phyloP scores from a whole-genome alignment of 2,113 vertebrate species.

The Centropristis striata region DNA sequence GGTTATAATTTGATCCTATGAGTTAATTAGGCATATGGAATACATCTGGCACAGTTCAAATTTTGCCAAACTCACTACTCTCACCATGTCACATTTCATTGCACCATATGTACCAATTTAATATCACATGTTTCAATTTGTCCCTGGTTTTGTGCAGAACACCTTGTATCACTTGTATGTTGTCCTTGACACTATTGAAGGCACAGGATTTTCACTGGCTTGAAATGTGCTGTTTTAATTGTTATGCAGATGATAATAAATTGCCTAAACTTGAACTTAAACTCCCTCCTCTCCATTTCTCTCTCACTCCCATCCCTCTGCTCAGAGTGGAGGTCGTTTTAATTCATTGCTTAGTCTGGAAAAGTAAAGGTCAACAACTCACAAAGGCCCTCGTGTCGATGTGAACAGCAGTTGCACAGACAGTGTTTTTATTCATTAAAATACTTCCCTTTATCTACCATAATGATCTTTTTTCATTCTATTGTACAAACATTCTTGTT shows the following conservation, averaged over 20 bases:
- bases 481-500: neutral
- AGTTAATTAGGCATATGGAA: too few species aligned
- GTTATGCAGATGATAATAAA: conserved; percentile 3
- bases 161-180: neutral
- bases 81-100: too few species aligned
- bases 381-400: conserved; percentile 23
- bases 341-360: conserved; percentile 15
- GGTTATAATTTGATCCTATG: too few species aligned
- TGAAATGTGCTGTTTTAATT: neutral
- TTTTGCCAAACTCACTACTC: too few species aligned
- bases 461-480: conserved; percentile 3
- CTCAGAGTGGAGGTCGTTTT: conserved; percentile 19
- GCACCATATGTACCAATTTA: too few species aligned
- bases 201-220: neutral
- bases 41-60: too few species aligned
- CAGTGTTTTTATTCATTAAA: conserved; percentile 25
- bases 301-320: neutral
- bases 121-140: neutral
- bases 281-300: conserved; percentile 8
- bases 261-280: conserved; percentile 8
- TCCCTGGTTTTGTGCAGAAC: neutral
- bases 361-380: conserved; percentile 43
- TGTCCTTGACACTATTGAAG: neutral
- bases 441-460: neutral
- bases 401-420: neutral